Percentiles rank a stretch among this genome's conserved stretches.
These are phyloP conservation scores for Macropis europaea DNA, from an alignment of 2,888 invertebrate species.

Conservation along the genomic window DNA sequence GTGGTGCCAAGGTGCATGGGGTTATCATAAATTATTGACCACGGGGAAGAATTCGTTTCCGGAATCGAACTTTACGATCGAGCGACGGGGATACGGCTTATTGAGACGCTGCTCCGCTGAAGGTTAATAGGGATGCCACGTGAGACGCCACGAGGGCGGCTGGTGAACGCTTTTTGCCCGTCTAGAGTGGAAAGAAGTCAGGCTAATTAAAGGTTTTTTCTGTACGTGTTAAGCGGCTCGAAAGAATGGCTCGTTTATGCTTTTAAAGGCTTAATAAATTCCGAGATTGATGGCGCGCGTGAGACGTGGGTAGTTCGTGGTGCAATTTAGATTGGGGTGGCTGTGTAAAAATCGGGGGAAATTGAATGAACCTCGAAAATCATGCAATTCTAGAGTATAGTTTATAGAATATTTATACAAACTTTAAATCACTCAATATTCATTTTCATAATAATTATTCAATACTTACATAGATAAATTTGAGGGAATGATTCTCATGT, in stretches of 20 bases:
- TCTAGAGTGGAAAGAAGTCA: not conserved
- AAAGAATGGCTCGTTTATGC: not conserved
- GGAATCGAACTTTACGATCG: slow-evolving; percentile 50
- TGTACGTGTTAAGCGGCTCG: slow-evolving; percentile 9
- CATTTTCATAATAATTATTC: no score
- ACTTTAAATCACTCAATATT: no score
- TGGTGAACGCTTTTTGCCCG: slow-evolving; percentile 5
- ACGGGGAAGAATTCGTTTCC: slow-evolving; percentile 33
- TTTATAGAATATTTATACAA: no score
- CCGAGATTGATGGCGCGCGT: not conserved
- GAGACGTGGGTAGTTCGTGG: no score
- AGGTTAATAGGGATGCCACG: slow-evolving; percentile 40
- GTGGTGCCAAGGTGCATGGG: no score
- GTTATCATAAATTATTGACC: slow-evolving; percentile 50
- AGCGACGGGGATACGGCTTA: slow-evolving; percentile 34
- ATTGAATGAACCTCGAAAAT: no score
- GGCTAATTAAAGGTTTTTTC: slow-evolving; percentile 26
- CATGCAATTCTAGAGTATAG: no score
- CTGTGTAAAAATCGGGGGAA: no score
- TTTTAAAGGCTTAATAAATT: slow-evolving; percentile 11
- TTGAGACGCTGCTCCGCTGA: slow-evolving; percentile 40
- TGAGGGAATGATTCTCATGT: no score
- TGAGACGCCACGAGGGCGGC: slow-evolving; percentile 2
- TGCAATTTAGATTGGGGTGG: no score
- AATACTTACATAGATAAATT: no score